phyloP scores from a whole-genome alignment of 2,113 vertebrate species.

The Chionodraco myersi region DNA sequence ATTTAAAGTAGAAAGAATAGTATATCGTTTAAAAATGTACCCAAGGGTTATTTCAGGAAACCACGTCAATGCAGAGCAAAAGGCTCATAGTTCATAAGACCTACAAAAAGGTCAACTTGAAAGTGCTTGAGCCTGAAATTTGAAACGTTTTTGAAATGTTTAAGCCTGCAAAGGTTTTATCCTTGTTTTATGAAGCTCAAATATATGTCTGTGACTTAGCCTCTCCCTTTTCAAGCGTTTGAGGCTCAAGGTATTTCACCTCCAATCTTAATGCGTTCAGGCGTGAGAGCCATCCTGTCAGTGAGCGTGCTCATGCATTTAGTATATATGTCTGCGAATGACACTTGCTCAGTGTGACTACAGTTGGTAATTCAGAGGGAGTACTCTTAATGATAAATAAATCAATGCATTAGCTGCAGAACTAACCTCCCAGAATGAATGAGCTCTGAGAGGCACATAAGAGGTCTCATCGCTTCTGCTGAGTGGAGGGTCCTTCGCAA shows the following conservation, averaged over 20 bases:
- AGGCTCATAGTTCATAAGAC: neutral
- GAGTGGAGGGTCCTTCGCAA: neutral
- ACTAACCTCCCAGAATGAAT: conserved; percentile 69
- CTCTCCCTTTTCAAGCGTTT: conserved; percentile 23
- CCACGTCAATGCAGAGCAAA: neutral
- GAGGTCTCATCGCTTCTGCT: neutral
- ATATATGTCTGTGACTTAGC: conserved; percentile 33
- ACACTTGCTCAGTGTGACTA: conserved; percentile 23
- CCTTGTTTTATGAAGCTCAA: conserved; percentile 32
- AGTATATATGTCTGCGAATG: conserved; percentile 27
- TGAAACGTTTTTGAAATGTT: conserved; percentile 31
- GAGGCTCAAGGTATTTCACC: conserved; percentile 41
- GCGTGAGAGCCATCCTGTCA: neutral
- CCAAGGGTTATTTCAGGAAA: neutral
- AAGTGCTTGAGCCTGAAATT: conserved; percentile 42
- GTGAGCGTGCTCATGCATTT: conserved; percentile 23
- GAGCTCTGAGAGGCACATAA: conserved; percentile 46
- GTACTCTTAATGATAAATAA: conserved; percentile 63
- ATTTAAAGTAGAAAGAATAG: neutral
- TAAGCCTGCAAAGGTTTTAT: conserved; percentile 45
- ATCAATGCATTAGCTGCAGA: conserved; percentile 59
- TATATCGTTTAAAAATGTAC: neutral
- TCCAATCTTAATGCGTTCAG: neutral
- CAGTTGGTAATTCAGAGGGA: conserved; percentile 34
- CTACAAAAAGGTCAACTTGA: conserved; percentile 34